These are phyloP conservation scores for Nothoprocta pentlandii DNA, from an alignment of 2,113 vertebrate species.

Conservation along the genomic window DNA sequence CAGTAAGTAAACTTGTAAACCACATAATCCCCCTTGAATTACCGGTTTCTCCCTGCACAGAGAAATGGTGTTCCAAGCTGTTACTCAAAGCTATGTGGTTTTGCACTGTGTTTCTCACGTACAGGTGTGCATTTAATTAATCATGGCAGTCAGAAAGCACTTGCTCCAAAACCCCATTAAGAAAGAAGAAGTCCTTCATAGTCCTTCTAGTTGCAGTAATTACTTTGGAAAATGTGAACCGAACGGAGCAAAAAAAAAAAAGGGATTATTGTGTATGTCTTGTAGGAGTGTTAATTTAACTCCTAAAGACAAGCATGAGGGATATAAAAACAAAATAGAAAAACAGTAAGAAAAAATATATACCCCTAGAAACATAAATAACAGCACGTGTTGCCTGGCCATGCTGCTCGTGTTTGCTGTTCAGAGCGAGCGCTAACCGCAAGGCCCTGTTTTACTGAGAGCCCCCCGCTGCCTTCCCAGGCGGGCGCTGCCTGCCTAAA, in stretches of 20 bases:
- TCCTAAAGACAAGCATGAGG: background rate
- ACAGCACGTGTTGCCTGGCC: background rate
- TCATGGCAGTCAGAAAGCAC: background rate
- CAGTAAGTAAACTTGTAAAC: background rate
- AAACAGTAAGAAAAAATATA: background rate
- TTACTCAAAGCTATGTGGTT: background rate
- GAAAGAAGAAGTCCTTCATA: background rate
- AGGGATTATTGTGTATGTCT: background rate
- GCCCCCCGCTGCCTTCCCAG: background rate
- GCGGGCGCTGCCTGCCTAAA: background rate
- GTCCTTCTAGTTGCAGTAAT: background rate
- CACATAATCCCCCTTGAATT: background rate
- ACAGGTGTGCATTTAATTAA: background rate
- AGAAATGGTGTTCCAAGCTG: background rate
- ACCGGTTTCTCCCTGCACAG: background rate
- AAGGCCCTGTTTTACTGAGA: background rate
- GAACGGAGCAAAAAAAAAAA: background rate
- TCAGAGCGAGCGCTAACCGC: background rate
- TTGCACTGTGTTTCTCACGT: background rate
- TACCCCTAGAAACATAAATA: background rate
- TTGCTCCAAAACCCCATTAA: background rate
- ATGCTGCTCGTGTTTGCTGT: background rate
- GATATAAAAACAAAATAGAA: background rate
- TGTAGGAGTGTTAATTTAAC: background rate
- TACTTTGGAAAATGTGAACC: background rate